Percentiles rank a stretch among this genome's conserved stretches.
phyloP scores from a whole-genome alignment of 2,797 vertebrate genomes.

The Spondyliosoma cantharus region DNA sequence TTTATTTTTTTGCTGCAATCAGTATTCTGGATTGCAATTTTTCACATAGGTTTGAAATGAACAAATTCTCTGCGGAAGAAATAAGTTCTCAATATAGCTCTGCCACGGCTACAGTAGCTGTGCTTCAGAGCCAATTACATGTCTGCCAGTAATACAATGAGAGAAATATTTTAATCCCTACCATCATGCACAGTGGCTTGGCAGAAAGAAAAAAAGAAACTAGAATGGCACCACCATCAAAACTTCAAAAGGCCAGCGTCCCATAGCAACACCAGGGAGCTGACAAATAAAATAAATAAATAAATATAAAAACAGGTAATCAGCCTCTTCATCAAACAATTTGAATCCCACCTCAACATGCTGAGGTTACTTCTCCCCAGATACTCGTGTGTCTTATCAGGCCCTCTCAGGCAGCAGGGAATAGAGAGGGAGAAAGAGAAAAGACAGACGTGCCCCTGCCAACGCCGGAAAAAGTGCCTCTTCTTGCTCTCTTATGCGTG shows the following conservation, averaged over 20 bases:
- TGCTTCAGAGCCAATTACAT: conserved; percentile 29
- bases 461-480: conserved; percentile 66
- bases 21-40: not conserved
- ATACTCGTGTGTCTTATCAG: conserved; percentile 73
- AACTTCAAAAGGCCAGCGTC: conserved; percentile 55
- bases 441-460: conserved; percentile 62
- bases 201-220: conserved; percentile 14
- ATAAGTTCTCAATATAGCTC: conserved; percentile 8
- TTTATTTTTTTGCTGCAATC: not conserved
- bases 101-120: not conserved
- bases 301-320: conserved; percentile 58
- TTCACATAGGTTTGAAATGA: not conserved
- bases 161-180: conserved; percentile 46
- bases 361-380: conserved; percentile 68
- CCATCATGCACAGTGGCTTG: conserved; percentile 15
- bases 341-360: conserved; percentile 64
- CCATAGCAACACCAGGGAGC: conserved; percentile 46
- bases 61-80: conserved; percentile 2
- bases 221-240: conserved; percentile 21
- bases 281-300: conserved; percentile 34
- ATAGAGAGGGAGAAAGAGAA: conserved; percentile 57
- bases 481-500: conserved; percentile 74
- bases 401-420: conserved; percentile 73
- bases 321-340: conserved; percentile 74
- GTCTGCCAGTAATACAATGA: conserved; percentile 36